phyloP scores from a whole-genome alignment of 2,888 invertebrate species.

The Habroteleia sp. region DNA sequence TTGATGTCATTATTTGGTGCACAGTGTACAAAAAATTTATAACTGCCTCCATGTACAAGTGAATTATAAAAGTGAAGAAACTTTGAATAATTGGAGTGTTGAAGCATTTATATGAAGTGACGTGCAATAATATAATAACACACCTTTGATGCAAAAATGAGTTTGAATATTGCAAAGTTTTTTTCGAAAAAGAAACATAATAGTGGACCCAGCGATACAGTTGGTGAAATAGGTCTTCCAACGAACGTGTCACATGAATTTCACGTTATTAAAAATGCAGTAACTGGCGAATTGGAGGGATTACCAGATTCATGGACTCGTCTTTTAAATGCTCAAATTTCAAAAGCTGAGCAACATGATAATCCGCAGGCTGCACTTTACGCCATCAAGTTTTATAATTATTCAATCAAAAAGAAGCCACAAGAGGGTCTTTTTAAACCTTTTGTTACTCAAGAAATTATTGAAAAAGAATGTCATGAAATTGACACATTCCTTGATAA shows the following conservation, averaged over 20 bases:
- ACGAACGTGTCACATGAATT: constrained; percentile 92
- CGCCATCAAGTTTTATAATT: constrained; percentile 94
- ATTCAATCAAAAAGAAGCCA: constrained; percentile 90
- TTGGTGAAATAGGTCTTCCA: constrained; percentile 89
- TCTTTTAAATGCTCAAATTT: constrained; percentile 90
- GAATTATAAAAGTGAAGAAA: too few species aligned
- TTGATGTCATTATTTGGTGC: too few species aligned
- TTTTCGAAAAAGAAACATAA: constrained; percentile 76
- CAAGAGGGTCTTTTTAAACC: constrained; percentile 87
- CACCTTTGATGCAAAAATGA: constrained; percentile 71
- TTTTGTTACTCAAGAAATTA: constrained; percentile 89
- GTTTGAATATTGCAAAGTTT: constrained; percentile 77
- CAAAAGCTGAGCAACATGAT: constrained; percentile 92
- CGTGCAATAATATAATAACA: constrained; percentile 1
- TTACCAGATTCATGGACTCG: constrained; percentile 91
- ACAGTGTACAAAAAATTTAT: too few species aligned
- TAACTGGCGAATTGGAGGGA: constrained; percentile 92
- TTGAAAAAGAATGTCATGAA: constrained; percentile 91
- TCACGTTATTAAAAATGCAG: constrained; percentile 91
- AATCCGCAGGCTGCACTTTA: constrained; percentile 95
- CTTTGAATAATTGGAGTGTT: neutral
- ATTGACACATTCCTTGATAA: constrained; percentile 89
- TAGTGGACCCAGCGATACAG: constrained; percentile 74
- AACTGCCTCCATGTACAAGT: too few species aligned
- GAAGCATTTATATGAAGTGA: neutral